Evolutionary conservation across 2,797 vertebrate genomes (phyloP).

Genomic region (Falco naumanni): DNA sequence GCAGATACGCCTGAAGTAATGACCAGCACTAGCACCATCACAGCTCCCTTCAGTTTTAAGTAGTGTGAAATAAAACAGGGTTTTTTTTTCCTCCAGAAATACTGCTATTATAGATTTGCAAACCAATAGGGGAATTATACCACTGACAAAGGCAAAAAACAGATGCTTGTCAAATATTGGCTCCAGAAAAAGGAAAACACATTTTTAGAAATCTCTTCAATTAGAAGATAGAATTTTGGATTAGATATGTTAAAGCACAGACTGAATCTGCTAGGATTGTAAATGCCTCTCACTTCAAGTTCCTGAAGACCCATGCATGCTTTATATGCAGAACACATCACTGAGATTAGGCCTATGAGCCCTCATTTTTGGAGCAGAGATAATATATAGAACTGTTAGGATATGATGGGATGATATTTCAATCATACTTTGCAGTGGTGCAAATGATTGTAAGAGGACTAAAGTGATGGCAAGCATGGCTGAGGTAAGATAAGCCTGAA

Average conservation of each 20-base stretch:
- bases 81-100: neutral
- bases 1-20: neutral
- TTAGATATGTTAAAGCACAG: neutral
- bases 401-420: neutral
- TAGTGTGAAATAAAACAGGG: neutral
- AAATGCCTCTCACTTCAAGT: neutral
- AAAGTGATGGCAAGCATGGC: neutral
- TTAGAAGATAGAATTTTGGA: slow-evolving; percentile 8
- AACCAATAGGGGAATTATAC: neutral
- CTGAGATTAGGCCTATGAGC: neutral
- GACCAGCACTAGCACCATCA: neutral
- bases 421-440: neutral
- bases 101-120: neutral
- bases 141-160: neutral
- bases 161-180: neutral
- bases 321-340: neutral
- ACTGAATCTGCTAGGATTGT: neutral
- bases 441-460: neutral
- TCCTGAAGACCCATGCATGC: neutral
- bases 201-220: slow-evolving; percentile 14
- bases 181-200: neutral
- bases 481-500: neutral
- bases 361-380: neutral
- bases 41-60: neutral
- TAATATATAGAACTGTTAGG: neutral